Evolutionary conservation across 2,797 vertebrate species (phyloP).

Genomic region (Podargus strigoides): DNA sequence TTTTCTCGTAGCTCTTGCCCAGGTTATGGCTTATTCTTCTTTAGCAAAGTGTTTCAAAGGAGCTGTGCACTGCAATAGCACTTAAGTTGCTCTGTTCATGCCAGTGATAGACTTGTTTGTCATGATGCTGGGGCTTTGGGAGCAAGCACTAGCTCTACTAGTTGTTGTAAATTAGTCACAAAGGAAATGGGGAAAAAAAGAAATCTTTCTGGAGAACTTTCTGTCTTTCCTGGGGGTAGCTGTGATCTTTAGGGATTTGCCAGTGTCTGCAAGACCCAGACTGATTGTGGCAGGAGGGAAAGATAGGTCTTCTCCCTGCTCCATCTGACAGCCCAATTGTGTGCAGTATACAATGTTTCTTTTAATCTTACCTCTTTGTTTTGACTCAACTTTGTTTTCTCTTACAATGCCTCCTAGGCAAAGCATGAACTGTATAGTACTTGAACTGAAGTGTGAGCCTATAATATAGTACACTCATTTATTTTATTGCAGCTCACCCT

Average conservation of each 20-base stretch:
- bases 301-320: not conserved
- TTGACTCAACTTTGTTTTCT: not conserved
- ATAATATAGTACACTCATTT: not conserved
- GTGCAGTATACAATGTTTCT: not conserved
- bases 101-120: not conserved
- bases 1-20: not conserved
- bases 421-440: not conserved
- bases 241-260: not conserved
- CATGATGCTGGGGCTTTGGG: not conserved
- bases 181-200: accelerated
- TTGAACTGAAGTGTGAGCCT: not conserved
- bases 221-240: not conserved
- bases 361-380: not conserved
- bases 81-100: not conserved
- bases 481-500: constrained; percentile 36
- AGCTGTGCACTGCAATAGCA: accelerated
- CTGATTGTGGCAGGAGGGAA: not conserved
- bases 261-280: no score
- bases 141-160: not conserved
- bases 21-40: not conserved
- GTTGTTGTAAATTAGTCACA: not conserved
- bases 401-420: not conserved
- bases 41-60: not conserved
- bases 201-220: not conserved
- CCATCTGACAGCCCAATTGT: not conserved